Base-by-base conservation (phyloP, 2,113 vertebrate species). In the Bothrops jararaca region DNA sequence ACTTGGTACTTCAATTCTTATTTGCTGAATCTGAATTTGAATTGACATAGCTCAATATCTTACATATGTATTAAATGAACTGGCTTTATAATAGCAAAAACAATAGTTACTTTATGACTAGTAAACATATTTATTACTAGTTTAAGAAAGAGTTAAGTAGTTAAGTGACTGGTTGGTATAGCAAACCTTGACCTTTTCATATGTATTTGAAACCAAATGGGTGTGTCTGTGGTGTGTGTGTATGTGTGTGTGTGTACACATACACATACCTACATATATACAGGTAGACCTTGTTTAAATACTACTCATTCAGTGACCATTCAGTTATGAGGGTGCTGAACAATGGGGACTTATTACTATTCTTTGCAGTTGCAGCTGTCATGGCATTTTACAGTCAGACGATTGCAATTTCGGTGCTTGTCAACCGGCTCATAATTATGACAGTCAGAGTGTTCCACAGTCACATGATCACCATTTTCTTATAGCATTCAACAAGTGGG, bases 101-200 rank as follows among this genome's bases (percentile, higher is more conserved):
- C 5, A 93, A 94, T 92, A 90, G 87, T 95, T 2, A 12, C 91
- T 22, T 91, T 92, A 94, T 95, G 89, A 93, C 26, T 95, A 91
- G 91, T 91, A 80, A 91, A 95, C 88, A 93, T 94, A 86, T 89
- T 92, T 95, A 91, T 56, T 92, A 89, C 52, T 6, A 87, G 10
- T 20, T 91, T 91, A 45, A 56, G 53, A 34, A 89, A 57, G 9
- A 48, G 52, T n/a, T 85, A 58, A 26, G 24, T 34, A 53, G 23
- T 26, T 89, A 7, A 89, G 53, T 58, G 69, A 50, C 15, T 50
- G 39, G 5, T 13, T 53, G 3, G 48, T 85, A 0, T 90, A n/a
- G 34, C 6, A 57, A 86, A 58, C 54, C 26, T 57, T 57, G 15
- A 86, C 50, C 15, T 54, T 18, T 54, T 54, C 53, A 54, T 54